A percentile compares a stretch with the other conserved stretches of the same genome.
Evolutionary conservation across 2,113 vertebrate species (phyloP).

Genomic region (Hemichromis elongatus): DNA sequence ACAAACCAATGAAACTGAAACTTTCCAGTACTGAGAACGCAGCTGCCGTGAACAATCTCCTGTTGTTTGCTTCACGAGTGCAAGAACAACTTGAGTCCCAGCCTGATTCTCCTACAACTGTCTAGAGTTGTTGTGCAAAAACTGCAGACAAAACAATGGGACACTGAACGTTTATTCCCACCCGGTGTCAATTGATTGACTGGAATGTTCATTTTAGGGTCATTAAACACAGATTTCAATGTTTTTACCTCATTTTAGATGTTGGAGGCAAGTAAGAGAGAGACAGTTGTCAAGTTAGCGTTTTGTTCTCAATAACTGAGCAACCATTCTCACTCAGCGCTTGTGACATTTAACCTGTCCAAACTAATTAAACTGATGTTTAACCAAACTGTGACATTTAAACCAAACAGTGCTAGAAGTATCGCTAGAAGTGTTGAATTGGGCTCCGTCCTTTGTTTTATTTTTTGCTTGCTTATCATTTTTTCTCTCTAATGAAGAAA

Average conservation of each 20-base stretch:
- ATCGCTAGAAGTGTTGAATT: neutral
- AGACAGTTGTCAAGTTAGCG: neutral
- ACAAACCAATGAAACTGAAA: neutral
- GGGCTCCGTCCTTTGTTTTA: neutral
- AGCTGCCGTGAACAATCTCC: neutral
- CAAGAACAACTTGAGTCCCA: neutral
- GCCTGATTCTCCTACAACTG: neutral
- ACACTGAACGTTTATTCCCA: neutral
- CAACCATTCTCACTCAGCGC: neutral
- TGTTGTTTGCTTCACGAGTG: no score
- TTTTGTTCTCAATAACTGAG: neutral
- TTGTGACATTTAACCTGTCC: neutral
- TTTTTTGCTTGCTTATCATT: slow-evolving; percentile 3
- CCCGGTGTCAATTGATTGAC: neutral
- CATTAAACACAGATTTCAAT: neutral
- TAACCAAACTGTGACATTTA: neutral
- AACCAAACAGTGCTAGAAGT: neutral
- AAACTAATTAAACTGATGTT: neutral
- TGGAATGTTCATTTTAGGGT: neutral
- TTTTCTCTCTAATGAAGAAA: slow-evolving; percentile 23
- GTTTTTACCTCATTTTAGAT: neutral
- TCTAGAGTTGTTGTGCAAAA: neutral
- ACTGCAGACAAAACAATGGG: neutral
- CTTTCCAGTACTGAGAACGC: neutral
- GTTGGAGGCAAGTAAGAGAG: neutral